phyloP scores from a whole-genome alignment of 2,888 invertebrate species.

The Tetrapedia diversipes region DNA sequence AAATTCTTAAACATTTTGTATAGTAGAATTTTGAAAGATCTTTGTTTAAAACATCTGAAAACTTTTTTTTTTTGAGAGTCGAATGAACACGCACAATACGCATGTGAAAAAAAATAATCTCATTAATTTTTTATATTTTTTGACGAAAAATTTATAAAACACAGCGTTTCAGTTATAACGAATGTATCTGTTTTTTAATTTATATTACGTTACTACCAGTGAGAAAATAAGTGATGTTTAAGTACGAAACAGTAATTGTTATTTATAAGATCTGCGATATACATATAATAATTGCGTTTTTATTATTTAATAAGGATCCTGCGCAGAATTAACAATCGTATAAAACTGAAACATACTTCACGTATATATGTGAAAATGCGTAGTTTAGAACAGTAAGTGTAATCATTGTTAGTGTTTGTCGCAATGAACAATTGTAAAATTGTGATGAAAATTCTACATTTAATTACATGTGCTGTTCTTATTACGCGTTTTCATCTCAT shows the following conservation, averaged over 20 bases:
- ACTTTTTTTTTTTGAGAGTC: not conserved
- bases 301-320: slow-evolving; percentile 44
- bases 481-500: slow-evolving; percentile 4
- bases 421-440: slow-evolving; percentile 11
- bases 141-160: slow-evolving; percentile 5
- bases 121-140: slow-evolving; percentile 26
- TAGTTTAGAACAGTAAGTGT: slow-evolving; percentile 32
- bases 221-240: slow-evolving; percentile 42
- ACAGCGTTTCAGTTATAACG: slow-evolving; percentile 18
- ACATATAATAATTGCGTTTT: slow-evolving; percentile 19
- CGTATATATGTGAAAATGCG: not conserved
- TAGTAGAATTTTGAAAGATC: not conserved
- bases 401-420: not conserved
- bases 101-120: slow-evolving; percentile 21
- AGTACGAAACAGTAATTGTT: slow-evolving; percentile 46
- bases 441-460: slow-evolving; percentile 15
- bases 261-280: slow-evolving; percentile 40
- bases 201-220: slow-evolving; percentile 40
- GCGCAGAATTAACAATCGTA: slow-evolving; percentile 6
- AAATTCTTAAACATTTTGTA: slow-evolving; percentile 43
- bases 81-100: slow-evolving; percentile 45
- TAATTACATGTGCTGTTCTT: slow-evolving; percentile 25
- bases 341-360: slow-evolving; percentile 2
- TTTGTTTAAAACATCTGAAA: not conserved
- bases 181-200: slow-evolving; percentile 32